Evolutionary conservation across 2,797 vertebrate genomes (phyloP).

Genomic region (Merluccius polli): DNA sequence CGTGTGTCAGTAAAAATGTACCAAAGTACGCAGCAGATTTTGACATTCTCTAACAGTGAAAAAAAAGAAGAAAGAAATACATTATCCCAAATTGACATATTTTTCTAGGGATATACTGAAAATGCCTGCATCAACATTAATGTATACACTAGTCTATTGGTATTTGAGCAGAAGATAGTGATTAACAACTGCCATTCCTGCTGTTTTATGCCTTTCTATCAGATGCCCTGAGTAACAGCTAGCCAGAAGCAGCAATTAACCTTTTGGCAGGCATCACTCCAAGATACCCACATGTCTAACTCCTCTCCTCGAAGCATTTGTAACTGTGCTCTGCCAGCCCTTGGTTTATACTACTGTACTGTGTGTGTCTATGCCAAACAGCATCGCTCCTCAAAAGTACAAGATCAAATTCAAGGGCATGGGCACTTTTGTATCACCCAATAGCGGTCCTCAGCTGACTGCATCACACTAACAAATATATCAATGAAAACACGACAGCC

Average conservation of each 20-base stretch:
- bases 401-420: slow-evolving; percentile 59
- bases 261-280: slow-evolving; percentile 64
- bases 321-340: slow-evolving; percentile 57
- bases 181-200: slow-evolving; percentile 61
- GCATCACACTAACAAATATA: slow-evolving; percentile 32
- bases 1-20: slow-evolving; percentile 32
- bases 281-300: slow-evolving; percentile 55
- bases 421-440: slow-evolving; percentile 11
- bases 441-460: slow-evolving; percentile 16
- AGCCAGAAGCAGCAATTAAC: slow-evolving; percentile 72
- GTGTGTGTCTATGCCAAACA: slow-evolving; percentile 47
- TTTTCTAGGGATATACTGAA: slow-evolving; percentile 21
- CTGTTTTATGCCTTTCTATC: slow-evolving; percentile 57
- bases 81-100: slow-evolving; percentile 7
- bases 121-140: slow-evolving; percentile 23
- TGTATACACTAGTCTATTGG: slow-evolving; percentile 33
- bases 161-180: slow-evolving; percentile 50
- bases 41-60: neutral
- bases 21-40: slow-evolving; percentile 10
- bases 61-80: slow-evolving; percentile 7
- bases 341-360: slow-evolving; percentile 25
- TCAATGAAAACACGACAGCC: slow-evolving; percentile 23
- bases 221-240: slow-evolving; percentile 60
- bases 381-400: slow-evolving; percentile 43
- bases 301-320: slow-evolving; percentile 54